phyloP scores from a whole-genome alignment of 1,140 invertebrate species.

The Paraescarpia echinospica region DNA sequence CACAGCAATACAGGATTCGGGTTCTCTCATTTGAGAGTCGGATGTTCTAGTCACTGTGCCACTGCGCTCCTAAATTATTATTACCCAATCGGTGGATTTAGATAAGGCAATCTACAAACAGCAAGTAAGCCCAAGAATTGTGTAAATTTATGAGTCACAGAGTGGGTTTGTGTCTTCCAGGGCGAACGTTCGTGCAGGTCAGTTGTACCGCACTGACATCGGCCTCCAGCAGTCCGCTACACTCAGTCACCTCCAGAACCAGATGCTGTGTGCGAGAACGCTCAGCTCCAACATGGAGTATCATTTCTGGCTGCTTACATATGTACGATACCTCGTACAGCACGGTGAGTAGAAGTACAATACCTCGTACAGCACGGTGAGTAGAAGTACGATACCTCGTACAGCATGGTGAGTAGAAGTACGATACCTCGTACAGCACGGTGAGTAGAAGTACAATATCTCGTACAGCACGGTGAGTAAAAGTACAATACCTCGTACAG shows the following conservation, averaged over 20 bases:
- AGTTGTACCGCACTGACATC: conserved; percentile 40
- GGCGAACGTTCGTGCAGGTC: conserved; percentile 37
- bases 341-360: conserved; percentile 65
- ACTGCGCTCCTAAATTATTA: no score
- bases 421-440: no score
- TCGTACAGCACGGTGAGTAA: no score
- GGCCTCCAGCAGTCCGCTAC: conserved; percentile 57
- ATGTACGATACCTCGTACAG: conserved; percentile 73
- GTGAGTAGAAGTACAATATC: no score
- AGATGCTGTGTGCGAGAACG: conserved; percentile 70
- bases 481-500: no score
- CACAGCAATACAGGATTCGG: no score
- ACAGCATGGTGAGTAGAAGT: no score
- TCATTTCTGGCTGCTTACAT: conserved; percentile 74
- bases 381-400: no score
- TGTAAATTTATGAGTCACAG: background rate
- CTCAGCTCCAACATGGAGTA: conserved; percentile 75
- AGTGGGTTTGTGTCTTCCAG: conserved; percentile 28
- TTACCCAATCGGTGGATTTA: no score
- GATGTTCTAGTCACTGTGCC: no score
- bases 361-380: no score
- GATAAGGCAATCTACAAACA: background rate
- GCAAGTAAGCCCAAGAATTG: background rate
- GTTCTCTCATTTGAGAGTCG: no score
- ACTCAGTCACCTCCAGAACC: conserved; percentile 76